Evolutionary conservation across 2,797 vertebrate genomes (phyloP).

Genomic region (Lepus townsendii): DNA sequence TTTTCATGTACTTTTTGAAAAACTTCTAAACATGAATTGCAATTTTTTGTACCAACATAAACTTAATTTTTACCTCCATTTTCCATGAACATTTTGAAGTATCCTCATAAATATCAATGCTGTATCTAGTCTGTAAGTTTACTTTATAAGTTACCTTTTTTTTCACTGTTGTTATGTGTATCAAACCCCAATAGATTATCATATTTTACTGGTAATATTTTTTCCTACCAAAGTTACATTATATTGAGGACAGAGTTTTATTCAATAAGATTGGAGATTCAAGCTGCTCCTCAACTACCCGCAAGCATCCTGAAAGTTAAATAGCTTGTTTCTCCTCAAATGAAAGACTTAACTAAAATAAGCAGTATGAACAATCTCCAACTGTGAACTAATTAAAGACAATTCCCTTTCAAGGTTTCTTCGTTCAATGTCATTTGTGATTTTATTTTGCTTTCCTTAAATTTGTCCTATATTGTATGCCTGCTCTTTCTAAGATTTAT

Average conservation of each 20-base stretch:
- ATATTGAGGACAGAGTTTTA: slow-evolving; percentile 67
- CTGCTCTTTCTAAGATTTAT: slow-evolving; percentile 80
- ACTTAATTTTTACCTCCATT: no score
- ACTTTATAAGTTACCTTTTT: slow-evolving; percentile 1
- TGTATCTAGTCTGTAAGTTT: not conserved
- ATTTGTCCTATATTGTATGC: slow-evolving; percentile 86
- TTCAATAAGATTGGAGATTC: slow-evolving; percentile 55
- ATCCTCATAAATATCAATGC: not conserved
- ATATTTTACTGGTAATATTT: slow-evolving; percentile 19
- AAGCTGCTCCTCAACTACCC: slow-evolving; percentile 76
- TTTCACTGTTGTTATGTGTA: not conserved
- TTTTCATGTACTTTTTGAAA: no score
- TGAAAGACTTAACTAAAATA: slow-evolving; percentile 92
- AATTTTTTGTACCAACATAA: no score
- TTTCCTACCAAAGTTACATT: slow-evolving; percentile 37
- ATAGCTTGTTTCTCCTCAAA: slow-evolving; percentile 88
- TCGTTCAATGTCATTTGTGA: slow-evolving; percentile 89
- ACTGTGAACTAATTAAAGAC: slow-evolving; percentile 93
- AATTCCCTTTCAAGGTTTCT: slow-evolving; percentile 91
- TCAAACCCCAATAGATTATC: not conserved
- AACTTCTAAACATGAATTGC: no score
- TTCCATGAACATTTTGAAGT: no score
- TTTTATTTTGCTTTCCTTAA: slow-evolving; percentile 90
- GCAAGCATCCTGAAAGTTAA: slow-evolving; percentile 88
- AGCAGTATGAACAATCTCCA: slow-evolving; percentile 91